Percentiles rank a stretch among this genome's conserved stretches.
Evolutionary conservation across 2,113 vertebrate genomes (phyloP).

Genomic region (Arvicanthis niloticus): DNA sequence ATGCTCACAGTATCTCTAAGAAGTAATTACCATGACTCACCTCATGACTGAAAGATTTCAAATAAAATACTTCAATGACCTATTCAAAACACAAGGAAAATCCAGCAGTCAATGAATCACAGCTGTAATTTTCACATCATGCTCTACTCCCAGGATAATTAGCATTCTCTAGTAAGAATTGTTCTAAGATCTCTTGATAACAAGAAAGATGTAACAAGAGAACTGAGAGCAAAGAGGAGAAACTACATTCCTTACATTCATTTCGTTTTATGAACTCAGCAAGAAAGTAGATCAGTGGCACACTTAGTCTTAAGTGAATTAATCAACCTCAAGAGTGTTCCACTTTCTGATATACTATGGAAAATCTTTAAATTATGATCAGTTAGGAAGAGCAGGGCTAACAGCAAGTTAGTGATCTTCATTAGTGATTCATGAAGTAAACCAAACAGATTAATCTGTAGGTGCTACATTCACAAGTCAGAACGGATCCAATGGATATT

Average conservation of each 20-base stretch:
- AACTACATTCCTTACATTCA: background rate
- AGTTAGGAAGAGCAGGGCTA: background rate
- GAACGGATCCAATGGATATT: background rate
- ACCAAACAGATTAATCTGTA: background rate
- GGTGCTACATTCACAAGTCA: background rate
- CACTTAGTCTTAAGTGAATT: background rate
- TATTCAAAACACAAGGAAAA: background rate
- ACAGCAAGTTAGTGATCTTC: background rate
- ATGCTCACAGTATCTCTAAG: background rate
- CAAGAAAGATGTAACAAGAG: background rate
- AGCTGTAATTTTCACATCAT: background rate
- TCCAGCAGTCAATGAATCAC: background rate
- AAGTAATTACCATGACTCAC: background rate
- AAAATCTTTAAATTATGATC: background rate
- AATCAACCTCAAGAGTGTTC: background rate
- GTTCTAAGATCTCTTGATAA: background rate
- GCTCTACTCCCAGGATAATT: background rate
- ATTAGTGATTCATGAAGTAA: background rate
- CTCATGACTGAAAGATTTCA: background rate
- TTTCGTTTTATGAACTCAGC: background rate
- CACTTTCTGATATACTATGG: background rate
- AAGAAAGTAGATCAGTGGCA: background rate
- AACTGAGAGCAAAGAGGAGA: background rate
- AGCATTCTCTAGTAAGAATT: background rate
- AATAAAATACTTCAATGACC: background rate